A percentile compares a stretch with the other conserved stretches of the same genome.
Conservation (phyloP, 2,888 invertebrate species). For the Parnassius smintheus region DNA sequence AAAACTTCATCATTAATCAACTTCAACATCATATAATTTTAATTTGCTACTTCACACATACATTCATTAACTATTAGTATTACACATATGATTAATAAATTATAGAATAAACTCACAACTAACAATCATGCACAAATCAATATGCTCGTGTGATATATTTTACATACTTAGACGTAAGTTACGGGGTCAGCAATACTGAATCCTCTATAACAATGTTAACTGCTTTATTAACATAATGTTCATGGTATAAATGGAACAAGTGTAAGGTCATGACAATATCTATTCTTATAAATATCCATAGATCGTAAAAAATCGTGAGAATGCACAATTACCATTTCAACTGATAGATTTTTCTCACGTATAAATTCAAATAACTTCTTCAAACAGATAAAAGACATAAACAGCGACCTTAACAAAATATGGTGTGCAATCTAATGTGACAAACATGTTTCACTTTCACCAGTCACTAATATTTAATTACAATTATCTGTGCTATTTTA, state of each 20-base stretch:
- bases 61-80: too few relatives aligned
- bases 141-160: slow-evolving; percentile 12
- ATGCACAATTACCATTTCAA: background rate
- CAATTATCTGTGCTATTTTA: slow-evolving; percentile 49
- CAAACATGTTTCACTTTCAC: slow-evolving; percentile 55
- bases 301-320: background rate
- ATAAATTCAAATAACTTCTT: background rate
- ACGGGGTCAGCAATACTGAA: slow-evolving; percentile 60
- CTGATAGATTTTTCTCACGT: background rate
- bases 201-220: slow-evolving; percentile 75
- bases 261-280: slow-evolving; percentile 55
- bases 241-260: slow-evolving; percentile 66
- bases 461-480: slow-evolving; percentile 45
- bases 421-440: slow-evolving; percentile 30
- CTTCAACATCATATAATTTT: too few relatives aligned
- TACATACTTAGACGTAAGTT: slow-evolving; percentile 32
- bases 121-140: slow-evolving; percentile 14
- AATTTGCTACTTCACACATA: too few relatives aligned
- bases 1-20: too few relatives aligned
- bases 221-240: slow-evolving; percentile 72
- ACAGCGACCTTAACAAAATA: slow-evolving; percentile 30
- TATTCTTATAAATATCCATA: slow-evolving; percentile 8
- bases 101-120: background rate
- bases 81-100: slow-evolving; percentile 14
- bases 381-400: slow-evolving; percentile 18